Percentiles rank a stretch among this genome's conserved stretches.
phyloP scores from a whole-genome alignment of 2,888 invertebrate genomes.

The Branchellion lobata region DNA sequence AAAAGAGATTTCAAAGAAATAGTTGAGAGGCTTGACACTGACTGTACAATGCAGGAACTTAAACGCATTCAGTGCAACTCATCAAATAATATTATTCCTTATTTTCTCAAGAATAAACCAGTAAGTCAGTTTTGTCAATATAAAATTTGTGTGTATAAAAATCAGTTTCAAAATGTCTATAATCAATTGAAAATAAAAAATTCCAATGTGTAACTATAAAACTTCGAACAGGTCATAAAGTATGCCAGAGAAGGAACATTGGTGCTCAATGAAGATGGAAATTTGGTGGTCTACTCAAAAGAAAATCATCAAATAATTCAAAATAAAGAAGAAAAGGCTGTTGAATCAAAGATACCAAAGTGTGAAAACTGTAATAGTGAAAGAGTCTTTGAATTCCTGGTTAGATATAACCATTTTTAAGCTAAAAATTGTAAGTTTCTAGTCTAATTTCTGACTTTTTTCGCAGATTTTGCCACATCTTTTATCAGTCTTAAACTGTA shows the following conservation, averaged over 20 bases:
- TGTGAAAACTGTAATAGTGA: conserved; percentile 71
- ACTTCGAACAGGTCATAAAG: conserved; percentile 65
- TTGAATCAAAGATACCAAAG: conserved; percentile 67
- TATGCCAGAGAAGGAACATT: conserved; percentile 74
- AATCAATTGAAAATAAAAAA: no score
- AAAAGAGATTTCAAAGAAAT: conserved; percentile 57
- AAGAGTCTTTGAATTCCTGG: conserved; percentile 78
- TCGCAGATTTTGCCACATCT: background rate
- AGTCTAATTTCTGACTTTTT: background rate
- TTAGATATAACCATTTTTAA: conserved; percentile 45
- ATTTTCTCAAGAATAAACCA: background rate
- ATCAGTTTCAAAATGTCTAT: background rate
- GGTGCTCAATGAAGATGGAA: background rate
- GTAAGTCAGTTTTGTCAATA: conserved; percentile 64
- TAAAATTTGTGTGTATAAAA: conserved; percentile 67
- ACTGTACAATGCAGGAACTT: conserved; percentile 69
- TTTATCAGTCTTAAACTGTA: background rate
- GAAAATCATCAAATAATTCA: background rate
- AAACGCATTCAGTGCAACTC: conserved; percentile 68
- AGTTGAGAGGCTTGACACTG: background rate
- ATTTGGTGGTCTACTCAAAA: background rate
- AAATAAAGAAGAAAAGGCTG: background rate
- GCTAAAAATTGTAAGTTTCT: background rate
- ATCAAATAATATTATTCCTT: conserved; percentile 62
- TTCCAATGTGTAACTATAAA: no score